These are phyloP conservation scores for Colostygia pectinataria DNA, from an alignment of 2,888 invertebrate species.

Conservation along the genomic window DNA sequence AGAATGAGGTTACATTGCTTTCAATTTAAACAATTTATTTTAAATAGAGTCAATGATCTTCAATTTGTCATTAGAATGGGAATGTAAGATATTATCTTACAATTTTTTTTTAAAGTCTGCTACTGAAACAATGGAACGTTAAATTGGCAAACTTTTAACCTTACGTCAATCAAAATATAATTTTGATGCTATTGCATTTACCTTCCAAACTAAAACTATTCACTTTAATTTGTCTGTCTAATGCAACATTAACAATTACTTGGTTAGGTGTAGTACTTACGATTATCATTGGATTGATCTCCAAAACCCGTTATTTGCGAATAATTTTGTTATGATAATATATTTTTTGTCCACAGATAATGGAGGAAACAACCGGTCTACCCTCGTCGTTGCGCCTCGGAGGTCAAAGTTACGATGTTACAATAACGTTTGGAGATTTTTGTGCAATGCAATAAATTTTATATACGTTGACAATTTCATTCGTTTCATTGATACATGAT, in stretches of 20 bases:
- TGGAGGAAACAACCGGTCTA: conserved; percentile 20
- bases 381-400: neutral
- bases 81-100: neutral
- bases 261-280: too few relatives aligned
- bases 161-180: too few relatives aligned
- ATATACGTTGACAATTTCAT: neutral
- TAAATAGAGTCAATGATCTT: conserved; percentile 5
- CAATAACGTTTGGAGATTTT: conserved; percentile 5
- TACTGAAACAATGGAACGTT: too few relatives aligned
- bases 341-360: conserved; percentile 18
- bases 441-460: conserved; percentile 17
- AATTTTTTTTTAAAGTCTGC: conserved; percentile 16
- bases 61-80: neutral
- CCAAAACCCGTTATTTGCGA: neutral
- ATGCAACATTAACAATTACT: too few relatives aligned
- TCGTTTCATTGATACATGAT: conserved; percentile 10
- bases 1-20: conserved; percentile 11
- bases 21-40: conserved; percentile 7
- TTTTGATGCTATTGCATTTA: too few relatives aligned
- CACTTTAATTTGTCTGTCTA: too few relatives aligned
- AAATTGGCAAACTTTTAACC: too few relatives aligned
- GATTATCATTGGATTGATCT: too few relatives aligned
- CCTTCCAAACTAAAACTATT: too few relatives aligned
- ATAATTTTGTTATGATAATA: neutral
- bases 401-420: conserved; percentile 12